A percentile compares a stretch with the other conserved stretches of the same genome.
Conservation (phyloP, 2,113 vertebrate genomes). For the Channa maculata region DNA sequence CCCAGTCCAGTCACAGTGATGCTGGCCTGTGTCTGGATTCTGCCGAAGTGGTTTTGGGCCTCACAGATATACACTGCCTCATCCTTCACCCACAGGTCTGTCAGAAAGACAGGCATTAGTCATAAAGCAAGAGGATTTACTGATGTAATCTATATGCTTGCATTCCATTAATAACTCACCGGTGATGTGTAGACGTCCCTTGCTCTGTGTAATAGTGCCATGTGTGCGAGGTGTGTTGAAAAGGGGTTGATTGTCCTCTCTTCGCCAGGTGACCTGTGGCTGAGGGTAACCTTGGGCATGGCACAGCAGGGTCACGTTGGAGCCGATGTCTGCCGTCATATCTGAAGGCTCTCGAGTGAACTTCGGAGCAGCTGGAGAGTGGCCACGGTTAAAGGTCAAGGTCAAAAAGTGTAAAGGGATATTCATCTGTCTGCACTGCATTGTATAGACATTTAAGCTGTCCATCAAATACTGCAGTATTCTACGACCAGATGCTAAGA, state of each 20-base stretch:
- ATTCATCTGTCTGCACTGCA: constrained; percentile 4
- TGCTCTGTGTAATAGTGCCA: constrained; percentile 84
- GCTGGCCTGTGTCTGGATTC: constrained; percentile 84
- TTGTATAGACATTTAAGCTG: constrained; percentile 12
- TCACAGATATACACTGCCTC: constrained; percentile 92
- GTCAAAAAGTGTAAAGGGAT: constrained; percentile 1
- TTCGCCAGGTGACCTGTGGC: constrained; percentile 89
- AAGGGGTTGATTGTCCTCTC: constrained; percentile 82
- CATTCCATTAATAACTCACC: constrained; percentile 76
- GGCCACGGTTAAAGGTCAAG: constrained; percentile 26
- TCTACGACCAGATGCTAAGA: constrained; percentile 1
- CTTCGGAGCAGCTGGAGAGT: constrained; percentile 85
- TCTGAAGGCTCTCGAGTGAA: constrained; percentile 89
- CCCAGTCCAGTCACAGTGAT: constrained; percentile 94
- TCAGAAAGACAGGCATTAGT: constrained; percentile 9
- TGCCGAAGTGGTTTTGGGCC: constrained; percentile 95
- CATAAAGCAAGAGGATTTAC: neutral
- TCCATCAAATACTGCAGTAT: neutral
- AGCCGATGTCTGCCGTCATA: constrained; percentile 88
- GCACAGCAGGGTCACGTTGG: constrained; percentile 89
- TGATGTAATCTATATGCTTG: neutral
- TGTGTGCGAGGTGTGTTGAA: constrained; percentile 80
- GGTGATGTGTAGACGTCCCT: constrained; percentile 86
- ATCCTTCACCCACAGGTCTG: constrained; percentile 94
- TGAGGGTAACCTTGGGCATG: constrained; percentile 89